A percentile compares a stretch with the other conserved stretches of the same genome.
phyloP scores from a whole-genome alignment of 2,113 vertebrate species.

The Galeopterus variegatus region DNA sequence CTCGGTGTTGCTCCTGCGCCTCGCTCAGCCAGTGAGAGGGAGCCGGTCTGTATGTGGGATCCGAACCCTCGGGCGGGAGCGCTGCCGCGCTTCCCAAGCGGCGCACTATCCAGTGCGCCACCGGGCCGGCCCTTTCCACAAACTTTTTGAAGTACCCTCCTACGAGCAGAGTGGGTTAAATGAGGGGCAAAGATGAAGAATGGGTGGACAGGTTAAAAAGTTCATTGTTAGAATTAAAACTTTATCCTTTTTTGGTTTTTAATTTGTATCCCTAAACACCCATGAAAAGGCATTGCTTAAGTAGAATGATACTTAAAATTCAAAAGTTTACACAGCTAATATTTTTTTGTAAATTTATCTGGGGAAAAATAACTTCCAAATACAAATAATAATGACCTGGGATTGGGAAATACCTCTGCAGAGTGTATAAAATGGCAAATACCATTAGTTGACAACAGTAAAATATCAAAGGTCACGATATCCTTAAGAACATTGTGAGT shows the following conservation, averaged over 20 bases:
- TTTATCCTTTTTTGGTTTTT: background rate
- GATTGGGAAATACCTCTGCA: background rate
- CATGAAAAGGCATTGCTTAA: background rate
- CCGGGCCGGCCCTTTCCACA: no score
- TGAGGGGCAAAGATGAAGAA: rapidly evolving
- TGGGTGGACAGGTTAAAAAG: background rate
- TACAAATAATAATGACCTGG: background rate
- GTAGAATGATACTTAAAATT: background rate
- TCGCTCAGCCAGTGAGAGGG: no score
- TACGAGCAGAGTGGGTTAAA: background rate
- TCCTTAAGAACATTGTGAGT: background rate
- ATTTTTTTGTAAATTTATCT: background rate
- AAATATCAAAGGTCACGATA: background rate
- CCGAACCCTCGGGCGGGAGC: no score
- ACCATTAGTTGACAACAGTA: background rate
- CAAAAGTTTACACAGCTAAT: background rate
- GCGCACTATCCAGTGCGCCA: no score
- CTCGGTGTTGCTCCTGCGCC: no score
- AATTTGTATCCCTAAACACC: background rate
- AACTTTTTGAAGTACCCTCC: no score
- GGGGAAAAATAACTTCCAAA: background rate
- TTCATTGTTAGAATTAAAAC: background rate
- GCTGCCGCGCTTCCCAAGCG: no score
- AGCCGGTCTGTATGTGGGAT: no score
- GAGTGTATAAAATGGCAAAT: background rate